These are phyloP conservation scores for Caenorhabditis uteleia DNA, from an alignment of 2,888 invertebrate genomes.

Conservation along the genomic window DNA sequence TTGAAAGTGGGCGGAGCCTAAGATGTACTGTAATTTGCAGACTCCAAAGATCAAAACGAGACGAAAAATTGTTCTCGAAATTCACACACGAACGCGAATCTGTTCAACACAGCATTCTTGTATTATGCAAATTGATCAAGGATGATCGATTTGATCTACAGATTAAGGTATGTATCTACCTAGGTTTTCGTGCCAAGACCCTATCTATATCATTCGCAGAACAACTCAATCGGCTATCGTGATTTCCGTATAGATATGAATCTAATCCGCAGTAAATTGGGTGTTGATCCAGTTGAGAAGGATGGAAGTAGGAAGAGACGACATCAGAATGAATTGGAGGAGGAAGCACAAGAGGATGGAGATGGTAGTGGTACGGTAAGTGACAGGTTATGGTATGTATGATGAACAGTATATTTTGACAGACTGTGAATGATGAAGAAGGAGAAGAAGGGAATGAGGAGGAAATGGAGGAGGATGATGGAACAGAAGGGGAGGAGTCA, in stretches of 20 bases:
- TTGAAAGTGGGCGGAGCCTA: too few relatives aligned
- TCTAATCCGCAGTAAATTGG: constrained; percentile 30
- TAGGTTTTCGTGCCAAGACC: too few relatives aligned
- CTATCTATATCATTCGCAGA: constrained; percentile 28
- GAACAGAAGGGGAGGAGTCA: not conserved
- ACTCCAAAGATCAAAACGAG: constrained; percentile 31
- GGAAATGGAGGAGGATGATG: not conserved
- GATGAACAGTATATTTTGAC: too few relatives aligned
- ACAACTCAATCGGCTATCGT: constrained; percentile 49
- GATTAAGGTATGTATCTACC: constrained; percentile 23
- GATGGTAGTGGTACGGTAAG: not conserved
- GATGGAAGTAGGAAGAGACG: constrained; percentile 13
- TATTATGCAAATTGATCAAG: constrained; percentile 31
- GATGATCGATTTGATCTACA: constrained; percentile 41
- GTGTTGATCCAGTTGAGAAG: constrained; percentile 6
- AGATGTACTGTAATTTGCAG: too few relatives aligned
- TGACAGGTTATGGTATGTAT: too few relatives aligned
- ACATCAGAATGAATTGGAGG: constrained; percentile 1
- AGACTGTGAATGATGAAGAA: not conserved
- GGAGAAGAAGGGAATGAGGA: not conserved
- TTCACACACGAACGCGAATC: constrained; percentile 34
- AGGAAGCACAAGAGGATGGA: constrained; percentile 3
- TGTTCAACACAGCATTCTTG: constrained; percentile 28
- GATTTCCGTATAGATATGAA: constrained; percentile 49
- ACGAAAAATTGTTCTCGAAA: constrained; percentile 29